These are phyloP conservation scores for Ecdyonurus torrentis DNA, from an alignment of 2,888 invertebrate species.

Conservation along the genomic window DNA sequence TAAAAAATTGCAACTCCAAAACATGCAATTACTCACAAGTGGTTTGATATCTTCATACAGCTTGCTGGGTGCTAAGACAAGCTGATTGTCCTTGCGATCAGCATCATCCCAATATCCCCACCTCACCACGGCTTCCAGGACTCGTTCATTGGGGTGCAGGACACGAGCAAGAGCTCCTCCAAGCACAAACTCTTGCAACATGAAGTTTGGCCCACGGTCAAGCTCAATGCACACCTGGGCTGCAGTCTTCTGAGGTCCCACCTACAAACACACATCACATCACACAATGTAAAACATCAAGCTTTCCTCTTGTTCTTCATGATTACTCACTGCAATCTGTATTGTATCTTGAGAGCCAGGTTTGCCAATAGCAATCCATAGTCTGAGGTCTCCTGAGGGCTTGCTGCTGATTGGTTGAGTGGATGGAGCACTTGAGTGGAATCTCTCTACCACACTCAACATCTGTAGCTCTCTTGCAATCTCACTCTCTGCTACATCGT, in stretches of 20 bases:
- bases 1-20: no score
- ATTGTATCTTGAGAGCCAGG: conserved; percentile 29
- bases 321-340: conserved; percentile 40
- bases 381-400: conserved; percentile 61
- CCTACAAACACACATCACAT: conserved; percentile 27
- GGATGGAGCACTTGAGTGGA: conserved; percentile 34
- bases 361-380: conserved; percentile 56
- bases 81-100: conserved; percentile 68
- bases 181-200: conserved; percentile 65
- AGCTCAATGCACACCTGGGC: conserved; percentile 58
- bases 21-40: conserved; percentile 23
- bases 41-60: conserved; percentile 26
- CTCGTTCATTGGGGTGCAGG: conserved; percentile 57
- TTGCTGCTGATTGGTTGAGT: conserved; percentile 11
- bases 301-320: not conserved
- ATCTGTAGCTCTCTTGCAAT: conserved; percentile 58
- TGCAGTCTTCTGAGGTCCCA: conserved; percentile 61
- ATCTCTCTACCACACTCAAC: conserved; percentile 50
- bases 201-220: conserved; percentile 39
- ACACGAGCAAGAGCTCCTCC: conserved; percentile 55
- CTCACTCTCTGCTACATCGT: conserved; percentile 61
- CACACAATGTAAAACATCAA: not conserved
- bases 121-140: conserved; percentile 39
- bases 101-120: conserved; percentile 83
- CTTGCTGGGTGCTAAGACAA: conserved; percentile 39